Conservation (phyloP, 2,797 vertebrate species). For the Tokudaia tokunoshimensis region DNA sequence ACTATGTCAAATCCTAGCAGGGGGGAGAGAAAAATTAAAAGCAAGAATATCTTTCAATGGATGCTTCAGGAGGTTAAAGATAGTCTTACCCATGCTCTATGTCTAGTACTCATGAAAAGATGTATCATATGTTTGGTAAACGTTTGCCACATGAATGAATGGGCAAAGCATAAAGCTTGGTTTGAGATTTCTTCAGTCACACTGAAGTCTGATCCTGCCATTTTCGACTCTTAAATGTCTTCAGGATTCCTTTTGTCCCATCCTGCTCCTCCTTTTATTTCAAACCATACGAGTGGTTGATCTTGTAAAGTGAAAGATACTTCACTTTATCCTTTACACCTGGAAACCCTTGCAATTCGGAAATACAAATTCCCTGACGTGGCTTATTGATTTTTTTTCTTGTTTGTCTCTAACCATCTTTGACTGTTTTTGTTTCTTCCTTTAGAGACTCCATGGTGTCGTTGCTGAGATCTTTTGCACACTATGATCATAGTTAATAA, state of each 20-base stretch:
- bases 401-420: background rate
- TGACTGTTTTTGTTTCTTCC: background rate
- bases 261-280: background rate
- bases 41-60: background rate
- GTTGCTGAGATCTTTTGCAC: background rate
- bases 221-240: background rate
- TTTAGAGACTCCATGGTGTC: background rate
- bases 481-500: background rate
- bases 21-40: slow-evolving; percentile 8
- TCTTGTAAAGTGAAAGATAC: background rate
- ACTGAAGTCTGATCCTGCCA: background rate
- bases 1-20: background rate
- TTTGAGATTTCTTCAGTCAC: background rate
- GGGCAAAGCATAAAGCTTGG: background rate
- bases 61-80: background rate
- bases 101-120: background rate
- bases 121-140: background rate
- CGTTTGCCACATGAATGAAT: background rate
- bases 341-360: background rate
- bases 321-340: background rate
- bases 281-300: background rate
- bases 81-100: background rate
- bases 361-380: background rate
- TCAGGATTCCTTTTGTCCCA: background rate
- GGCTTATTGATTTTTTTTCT: background rate